phyloP scores from a whole-genome alignment of 2,888 invertebrate species.

The Lepidochitona cinerea region DNA sequence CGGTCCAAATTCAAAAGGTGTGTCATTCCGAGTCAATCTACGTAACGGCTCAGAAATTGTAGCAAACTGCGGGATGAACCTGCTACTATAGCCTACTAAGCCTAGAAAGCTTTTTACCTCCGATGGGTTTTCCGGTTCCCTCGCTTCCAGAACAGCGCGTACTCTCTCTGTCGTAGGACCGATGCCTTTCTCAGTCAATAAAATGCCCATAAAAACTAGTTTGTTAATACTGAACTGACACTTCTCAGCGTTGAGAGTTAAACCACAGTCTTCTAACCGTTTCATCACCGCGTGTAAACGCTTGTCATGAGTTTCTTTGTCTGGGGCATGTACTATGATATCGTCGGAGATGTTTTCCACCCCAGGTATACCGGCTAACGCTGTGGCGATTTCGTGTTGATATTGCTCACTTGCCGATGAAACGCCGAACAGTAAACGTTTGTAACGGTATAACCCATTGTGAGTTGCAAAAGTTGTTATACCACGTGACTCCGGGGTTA shows the following conservation, averaged over 20 bases:
- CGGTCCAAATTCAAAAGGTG: conserved; percentile 11
- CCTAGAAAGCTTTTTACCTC: conserved; percentile 24
- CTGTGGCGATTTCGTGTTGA: conserved; percentile 27
- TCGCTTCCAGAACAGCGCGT: not conserved
- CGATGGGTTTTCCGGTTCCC: not conserved
- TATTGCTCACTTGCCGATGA: conserved; percentile 37
- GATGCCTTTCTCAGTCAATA: not conserved
- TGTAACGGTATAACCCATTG: conserved; percentile 34
- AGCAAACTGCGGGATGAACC: conserved; percentile 29
- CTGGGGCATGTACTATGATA: conserved; percentile 28
- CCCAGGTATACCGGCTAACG: conserved; percentile 18
- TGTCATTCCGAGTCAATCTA: conserved; percentile 11
- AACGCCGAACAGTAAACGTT: conserved; percentile 38
- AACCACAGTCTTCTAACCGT: conserved; percentile 3
- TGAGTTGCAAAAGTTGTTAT: conserved; percentile 49
- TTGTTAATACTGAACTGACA: conserved; percentile 14
- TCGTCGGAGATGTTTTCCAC: conserved; percentile 35
- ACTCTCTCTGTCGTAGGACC: conserved; percentile 4
- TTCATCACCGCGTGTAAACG: conserved; percentile 9
- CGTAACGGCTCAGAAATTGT: conserved; percentile 24
- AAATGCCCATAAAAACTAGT: conserved; percentile 20
- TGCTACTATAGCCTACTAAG: conserved; percentile 22
- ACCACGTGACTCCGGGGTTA: conserved; percentile 33
- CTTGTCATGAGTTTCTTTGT: conserved; percentile 28
- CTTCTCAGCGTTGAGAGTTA: conserved; percentile 19